Conservation (phyloP, 2,888 invertebrate species). For the Nephrotoma appendiculata region DNA sequence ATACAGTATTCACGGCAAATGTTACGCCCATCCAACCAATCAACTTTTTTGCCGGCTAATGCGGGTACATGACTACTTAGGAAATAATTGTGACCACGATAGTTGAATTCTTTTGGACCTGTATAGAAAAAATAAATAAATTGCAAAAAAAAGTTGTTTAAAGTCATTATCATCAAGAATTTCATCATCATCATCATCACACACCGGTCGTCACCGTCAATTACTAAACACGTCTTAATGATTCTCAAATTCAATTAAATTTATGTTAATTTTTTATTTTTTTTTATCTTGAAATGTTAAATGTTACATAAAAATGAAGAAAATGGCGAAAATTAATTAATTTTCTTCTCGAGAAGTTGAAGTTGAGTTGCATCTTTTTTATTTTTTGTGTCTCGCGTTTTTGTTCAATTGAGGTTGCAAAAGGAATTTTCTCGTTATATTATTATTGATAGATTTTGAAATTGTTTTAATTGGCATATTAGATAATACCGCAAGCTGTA, state of each 20-base stretch:
- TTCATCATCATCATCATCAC: not conserved
- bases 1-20: slow-evolving; percentile 86
- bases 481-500: not conserved
- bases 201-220: not conserved
- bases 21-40: slow-evolving; percentile 85
- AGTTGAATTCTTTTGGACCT: slow-evolving; percentile 86
- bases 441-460: not conserved
- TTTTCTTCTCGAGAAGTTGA: not conserved
- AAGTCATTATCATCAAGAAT: not conserved
- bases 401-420: not conserved
- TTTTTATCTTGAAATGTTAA: not conserved
- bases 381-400: not conserved
- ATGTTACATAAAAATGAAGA: not conserved
- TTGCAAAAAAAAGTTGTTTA: not conserved
- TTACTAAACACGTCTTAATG: not conserved
- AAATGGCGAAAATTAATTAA: not conserved
- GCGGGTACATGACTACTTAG: slow-evolving; percentile 67
- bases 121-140: slow-evolving; percentile 24
- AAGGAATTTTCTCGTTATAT: not conserved
- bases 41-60: slow-evolving; percentile 64
- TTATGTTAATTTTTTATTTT: not conserved
- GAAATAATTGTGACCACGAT: slow-evolving; percentile 78
- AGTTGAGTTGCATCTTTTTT: not conserved
- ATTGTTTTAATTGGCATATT: not conserved
- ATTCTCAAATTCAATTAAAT: not conserved